Conservation (phyloP, 2,113 vertebrate genomes). For the Ptilorrhoa leucosticta region DNA sequence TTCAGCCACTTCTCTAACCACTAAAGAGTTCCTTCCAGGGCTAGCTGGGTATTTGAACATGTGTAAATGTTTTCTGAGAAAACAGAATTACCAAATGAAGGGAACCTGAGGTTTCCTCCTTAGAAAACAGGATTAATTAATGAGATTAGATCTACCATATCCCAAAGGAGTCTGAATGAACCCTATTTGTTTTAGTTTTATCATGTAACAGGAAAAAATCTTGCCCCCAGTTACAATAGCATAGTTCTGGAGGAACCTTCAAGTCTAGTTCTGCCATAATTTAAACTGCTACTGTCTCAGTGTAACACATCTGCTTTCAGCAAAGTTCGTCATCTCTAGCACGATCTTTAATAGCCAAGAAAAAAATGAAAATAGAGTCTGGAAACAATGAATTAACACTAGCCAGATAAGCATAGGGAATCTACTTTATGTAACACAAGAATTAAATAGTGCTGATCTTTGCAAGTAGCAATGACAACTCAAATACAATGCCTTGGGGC, state of each 20-base stretch:
- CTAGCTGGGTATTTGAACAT: neutral
- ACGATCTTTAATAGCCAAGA: neutral
- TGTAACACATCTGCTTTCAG: neutral
- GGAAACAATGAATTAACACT: neutral
- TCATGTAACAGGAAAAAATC: neutral
- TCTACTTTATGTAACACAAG: neutral
- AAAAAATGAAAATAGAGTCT: neutral
- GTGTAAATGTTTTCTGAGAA: slow-evolving; percentile 34
- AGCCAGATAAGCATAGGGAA: neutral
- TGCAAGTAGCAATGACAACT: slow-evolving; percentile 13
- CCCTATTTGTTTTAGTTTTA: neutral
- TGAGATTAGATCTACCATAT: neutral
- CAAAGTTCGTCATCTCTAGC: neutral
- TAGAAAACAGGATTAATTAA: neutral
- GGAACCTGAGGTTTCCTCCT: neutral
- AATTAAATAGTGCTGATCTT: slow-evolving; percentile 48
- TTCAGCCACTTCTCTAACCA: slow-evolving; percentile 38
- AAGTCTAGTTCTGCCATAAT: neutral
- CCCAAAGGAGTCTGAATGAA: neutral
- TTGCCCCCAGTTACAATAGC: neutral
- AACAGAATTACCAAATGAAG: neutral
- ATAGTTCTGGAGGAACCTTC: neutral
- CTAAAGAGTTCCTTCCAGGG: neutral
- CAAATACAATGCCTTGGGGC: neutral
- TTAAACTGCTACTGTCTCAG: neutral